Evolutionary conservation across 2,888 invertebrate species (phyloP).

Genomic region (Tanypteryx hageni): DNA sequence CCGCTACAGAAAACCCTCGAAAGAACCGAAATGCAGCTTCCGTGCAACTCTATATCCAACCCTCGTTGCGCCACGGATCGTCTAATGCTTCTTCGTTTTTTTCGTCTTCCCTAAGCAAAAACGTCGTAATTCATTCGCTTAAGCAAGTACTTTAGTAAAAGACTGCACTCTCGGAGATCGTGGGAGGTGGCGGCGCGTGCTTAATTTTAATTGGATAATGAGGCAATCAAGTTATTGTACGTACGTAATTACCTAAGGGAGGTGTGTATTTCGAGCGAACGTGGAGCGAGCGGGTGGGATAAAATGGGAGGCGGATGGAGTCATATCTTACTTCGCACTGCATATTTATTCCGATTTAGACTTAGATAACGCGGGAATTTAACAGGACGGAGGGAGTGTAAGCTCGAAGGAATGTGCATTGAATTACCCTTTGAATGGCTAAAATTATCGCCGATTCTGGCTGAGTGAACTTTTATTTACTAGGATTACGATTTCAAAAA

Average conservation of each 20-base stretch:
- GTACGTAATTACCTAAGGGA: background rate
- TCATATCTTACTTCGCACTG: background rate
- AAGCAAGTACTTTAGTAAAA: conserved; percentile 2
- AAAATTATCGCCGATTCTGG: background rate
- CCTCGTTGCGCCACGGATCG: background rate
- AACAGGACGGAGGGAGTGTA: background rate
- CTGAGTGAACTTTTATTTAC: background rate
- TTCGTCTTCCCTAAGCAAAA: background rate
- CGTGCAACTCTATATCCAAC: background rate
- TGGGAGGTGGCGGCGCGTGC: background rate
- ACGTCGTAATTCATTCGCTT: conserved; percentile 8
- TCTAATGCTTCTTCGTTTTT: background rate
- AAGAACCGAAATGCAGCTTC: background rate
- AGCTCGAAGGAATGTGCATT: background rate
- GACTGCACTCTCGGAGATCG: background rate
- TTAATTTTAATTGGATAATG: conserved; percentile 15
- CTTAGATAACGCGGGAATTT: background rate
- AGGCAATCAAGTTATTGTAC: background rate
- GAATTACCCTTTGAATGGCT: background rate
- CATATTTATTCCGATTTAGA: background rate
- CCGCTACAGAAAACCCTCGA: background rate
- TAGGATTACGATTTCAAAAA: background rate
- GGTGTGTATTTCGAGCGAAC: background rate
- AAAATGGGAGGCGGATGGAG: background rate
- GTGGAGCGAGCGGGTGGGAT: background rate